Evolutionary conservation across 1,140 invertebrate species (phyloP), one percentile per base, ranked within the genome.

Genomic region (Uloborus diversus): DNA sequence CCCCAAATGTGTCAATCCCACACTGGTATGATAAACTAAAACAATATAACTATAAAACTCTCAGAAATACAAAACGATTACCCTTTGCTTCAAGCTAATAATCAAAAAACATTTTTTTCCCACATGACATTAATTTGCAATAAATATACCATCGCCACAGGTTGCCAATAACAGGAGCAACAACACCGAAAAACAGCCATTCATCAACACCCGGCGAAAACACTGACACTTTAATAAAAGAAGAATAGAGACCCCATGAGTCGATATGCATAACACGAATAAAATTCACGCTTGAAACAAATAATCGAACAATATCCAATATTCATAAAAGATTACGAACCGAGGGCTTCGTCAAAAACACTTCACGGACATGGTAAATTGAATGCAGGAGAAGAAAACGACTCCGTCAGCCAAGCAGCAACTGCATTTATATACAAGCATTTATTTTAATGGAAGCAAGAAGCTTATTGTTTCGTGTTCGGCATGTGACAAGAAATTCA

Each of bases 371-470:
- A 30, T 35, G 53, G 66, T 57, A 70, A 70, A 70, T 70, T 57
- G 66, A 70, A 70, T 68, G 65, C 65, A 28, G 25, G 37, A 42
- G 37, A 17, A 42, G 37, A 17, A n/a, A 42, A 42, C 37, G 9
- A 42, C 17, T 9, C 9, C 37, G 37, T 17, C 9, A 13, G 9
- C 9, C 37, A 42, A 13, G 17, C 37, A 42, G 37, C 9, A 17
- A 9, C 9, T 42, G 37, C 37, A 42, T 42, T n/a, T n/a, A 42
- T 17, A 42, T 42, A 42, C 37, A 42, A 7, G 28, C 66, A 27
- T 70, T 70, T 70, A 57, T 57, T 70, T 57, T 70, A 70, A 70
- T 70, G 66, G 66, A 70, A 35, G 11, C 13, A 13, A 62, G 27
- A 13, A 30, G 27, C 25, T 65, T 70, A 35, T 70, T 68, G 65